phyloP scores from a whole-genome alignment of 2,113 vertebrate genomes.

The Notechis scutatus region DNA sequence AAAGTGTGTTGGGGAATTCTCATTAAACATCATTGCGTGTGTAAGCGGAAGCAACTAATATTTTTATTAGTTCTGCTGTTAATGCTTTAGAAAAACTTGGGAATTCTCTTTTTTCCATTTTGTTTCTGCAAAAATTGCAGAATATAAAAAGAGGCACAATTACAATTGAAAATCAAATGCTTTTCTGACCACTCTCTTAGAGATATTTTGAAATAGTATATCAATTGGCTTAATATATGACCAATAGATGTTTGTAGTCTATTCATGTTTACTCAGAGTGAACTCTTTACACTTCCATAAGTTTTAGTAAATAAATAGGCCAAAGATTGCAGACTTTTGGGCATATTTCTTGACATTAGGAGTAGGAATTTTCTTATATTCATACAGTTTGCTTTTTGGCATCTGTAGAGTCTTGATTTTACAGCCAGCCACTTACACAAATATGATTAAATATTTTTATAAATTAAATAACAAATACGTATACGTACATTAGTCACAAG shows the following conservation, averaged over 20 bases:
- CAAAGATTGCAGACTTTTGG: background rate
- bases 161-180: background rate
- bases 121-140: background rate
- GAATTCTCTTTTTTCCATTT: background rate
- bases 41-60: background rate
- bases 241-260: slow-evolving; percentile 4
- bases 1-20: background rate
- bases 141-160: background rate
- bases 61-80: background rate
- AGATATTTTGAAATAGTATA: background rate
- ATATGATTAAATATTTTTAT: background rate
- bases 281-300: background rate
- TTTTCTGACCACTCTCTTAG: background rate
- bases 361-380: background rate
- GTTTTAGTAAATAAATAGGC: background rate
- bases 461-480: background rate
- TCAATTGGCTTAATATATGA: background rate
- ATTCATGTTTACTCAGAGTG: background rate
- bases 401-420: background rate
- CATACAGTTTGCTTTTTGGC: background rate
- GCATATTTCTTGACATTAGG: background rate
- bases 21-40: background rate
- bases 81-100: background rate
- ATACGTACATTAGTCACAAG: background rate
- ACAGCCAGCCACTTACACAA: background rate